Percentiles rank a stretch among this genome's conserved stretches.
phyloP scores from a whole-genome alignment of 1,140 invertebrate genomes.

The Trichonephila inaurata region DNA sequence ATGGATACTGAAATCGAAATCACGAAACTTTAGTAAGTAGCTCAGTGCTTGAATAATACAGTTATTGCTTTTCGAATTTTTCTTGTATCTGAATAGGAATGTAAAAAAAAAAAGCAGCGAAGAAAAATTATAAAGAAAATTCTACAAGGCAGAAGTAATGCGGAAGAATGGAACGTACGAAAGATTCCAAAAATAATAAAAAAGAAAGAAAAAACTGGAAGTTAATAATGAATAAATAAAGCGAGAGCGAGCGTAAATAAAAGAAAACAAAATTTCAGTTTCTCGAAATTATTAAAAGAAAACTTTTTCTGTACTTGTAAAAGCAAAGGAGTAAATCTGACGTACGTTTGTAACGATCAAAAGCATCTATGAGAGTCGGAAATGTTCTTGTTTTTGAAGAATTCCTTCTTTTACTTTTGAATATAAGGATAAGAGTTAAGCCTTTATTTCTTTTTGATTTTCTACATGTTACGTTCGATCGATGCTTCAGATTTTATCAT shows the following conservation, averaged over 20 bases:
- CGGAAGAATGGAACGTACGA: not conserved
- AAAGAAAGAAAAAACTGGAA: not conserved
- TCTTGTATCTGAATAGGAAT: not conserved
- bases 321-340: slow-evolving; percentile 22
- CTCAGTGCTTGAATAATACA: not conserved
- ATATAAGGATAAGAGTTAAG: slow-evolving; percentile 43
- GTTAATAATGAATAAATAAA: slow-evolving; percentile 53
- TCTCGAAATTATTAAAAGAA: slow-evolving; percentile 37
- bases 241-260: not conserved
- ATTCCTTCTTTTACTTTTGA: slow-evolving; percentile 1
- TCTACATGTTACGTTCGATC: slow-evolving; percentile 8
- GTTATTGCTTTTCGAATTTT: slow-evolving; percentile 24
- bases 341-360: slow-evolving; percentile 56
- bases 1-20: not conserved
- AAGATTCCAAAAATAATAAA: not conserved
- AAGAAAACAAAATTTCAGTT: slow-evolving; percentile 41
- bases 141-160: not conserved
- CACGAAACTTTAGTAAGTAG: not conserved
- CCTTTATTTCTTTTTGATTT: slow-evolving; percentile 41
- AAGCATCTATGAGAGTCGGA: slow-evolving; percentile 21
- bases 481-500: slow-evolving; percentile 31
- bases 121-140: slow-evolving; percentile 28
- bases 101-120: not conserved
- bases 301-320: not conserved
- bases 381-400: slow-evolving; percentile 17